phyloP scores from a whole-genome alignment of 2,797 vertebrate species.

The Emys orbicularis region DNA sequence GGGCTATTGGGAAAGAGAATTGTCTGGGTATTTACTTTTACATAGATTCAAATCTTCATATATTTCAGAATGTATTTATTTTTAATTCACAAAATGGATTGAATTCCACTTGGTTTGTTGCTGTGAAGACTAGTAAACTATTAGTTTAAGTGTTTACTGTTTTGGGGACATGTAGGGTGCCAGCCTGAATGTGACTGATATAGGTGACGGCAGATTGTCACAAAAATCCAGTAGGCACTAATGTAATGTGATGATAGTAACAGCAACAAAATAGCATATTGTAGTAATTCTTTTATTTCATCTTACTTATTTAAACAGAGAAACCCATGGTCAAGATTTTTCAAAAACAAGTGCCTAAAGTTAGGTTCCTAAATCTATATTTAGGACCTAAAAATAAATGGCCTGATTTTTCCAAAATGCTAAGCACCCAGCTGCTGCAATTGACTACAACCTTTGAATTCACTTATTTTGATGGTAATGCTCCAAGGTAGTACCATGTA shows the following conservation, averaged over 20 bases:
- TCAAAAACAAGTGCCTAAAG: background rate
- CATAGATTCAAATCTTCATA: background rate
- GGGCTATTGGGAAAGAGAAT: background rate
- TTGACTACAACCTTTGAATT: background rate
- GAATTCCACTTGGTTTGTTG: background rate
- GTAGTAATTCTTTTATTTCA: conserved; percentile 5
- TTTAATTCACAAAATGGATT: background rate
- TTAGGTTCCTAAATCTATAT: background rate
- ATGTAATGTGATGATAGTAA: background rate
- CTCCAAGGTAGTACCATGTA: background rate
- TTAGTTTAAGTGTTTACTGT: background rate
- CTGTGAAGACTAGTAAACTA: background rate
- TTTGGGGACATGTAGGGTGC: background rate
- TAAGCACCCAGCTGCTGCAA: background rate
- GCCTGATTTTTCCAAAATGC: background rate
- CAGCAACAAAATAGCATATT: conserved; percentile 14
- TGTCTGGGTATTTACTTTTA: background rate
- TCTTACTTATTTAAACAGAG: conserved; percentile 10
- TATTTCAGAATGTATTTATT: background rate
- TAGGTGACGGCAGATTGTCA: background rate
- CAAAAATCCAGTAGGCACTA: background rate
- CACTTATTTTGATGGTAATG: background rate
- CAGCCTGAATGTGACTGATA: background rate
- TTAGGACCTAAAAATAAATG: background rate
- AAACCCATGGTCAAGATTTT: background rate